phyloP scores from a whole-genome alignment of 1,140 invertebrate genomes.

The Drosophila ironensis region DNA sequence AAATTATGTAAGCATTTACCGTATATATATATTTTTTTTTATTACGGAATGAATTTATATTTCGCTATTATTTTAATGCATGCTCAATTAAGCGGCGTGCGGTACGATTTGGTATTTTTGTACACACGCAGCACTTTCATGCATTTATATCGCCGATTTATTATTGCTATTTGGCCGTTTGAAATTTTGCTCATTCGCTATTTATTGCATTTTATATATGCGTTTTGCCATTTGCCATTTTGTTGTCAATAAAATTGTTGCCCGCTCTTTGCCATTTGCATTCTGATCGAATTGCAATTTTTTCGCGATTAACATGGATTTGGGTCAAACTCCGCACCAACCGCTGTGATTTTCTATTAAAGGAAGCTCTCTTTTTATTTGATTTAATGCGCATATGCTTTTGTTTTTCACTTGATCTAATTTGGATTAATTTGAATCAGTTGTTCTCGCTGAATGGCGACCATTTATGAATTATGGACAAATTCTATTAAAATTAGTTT shows the following conservation, averaged over 20 bases:
- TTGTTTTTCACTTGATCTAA: conserved; percentile 1
- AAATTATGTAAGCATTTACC: conserved; percentile 46
- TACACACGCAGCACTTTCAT: conserved; percentile 32
- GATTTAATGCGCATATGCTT: conserved; percentile 19
- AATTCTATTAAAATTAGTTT: conserved; percentile 5
- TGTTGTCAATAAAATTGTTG: conserved; percentile 29
- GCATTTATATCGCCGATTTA: conserved; percentile 64
- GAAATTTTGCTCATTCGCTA: conserved; percentile 42
- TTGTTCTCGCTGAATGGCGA: neutral
- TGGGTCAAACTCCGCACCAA: conserved; percentile 18
- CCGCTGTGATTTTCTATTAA: neutral
- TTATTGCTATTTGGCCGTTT: conserved; percentile 57
- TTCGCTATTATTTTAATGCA: conserved; percentile 52
- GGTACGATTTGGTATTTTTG: neutral
- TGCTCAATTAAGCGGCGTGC: conserved; percentile 49
- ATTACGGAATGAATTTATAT: conserved; percentile 50
- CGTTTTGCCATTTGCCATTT: conserved; percentile 20
- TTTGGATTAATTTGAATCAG: conserved; percentile 30
- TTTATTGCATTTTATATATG: conserved; percentile 43
- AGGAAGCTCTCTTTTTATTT: neutral
- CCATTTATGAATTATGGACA: conserved; percentile 11
- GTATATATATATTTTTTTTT: too few relatives aligned
- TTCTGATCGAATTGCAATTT: conserved; percentile 18
- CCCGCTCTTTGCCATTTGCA: conserved; percentile 8
- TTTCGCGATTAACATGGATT: conserved; percentile 27